Conservation (phyloP, 2,113 vertebrate species). For the Lycocorax pyrrhopterus region DNA sequence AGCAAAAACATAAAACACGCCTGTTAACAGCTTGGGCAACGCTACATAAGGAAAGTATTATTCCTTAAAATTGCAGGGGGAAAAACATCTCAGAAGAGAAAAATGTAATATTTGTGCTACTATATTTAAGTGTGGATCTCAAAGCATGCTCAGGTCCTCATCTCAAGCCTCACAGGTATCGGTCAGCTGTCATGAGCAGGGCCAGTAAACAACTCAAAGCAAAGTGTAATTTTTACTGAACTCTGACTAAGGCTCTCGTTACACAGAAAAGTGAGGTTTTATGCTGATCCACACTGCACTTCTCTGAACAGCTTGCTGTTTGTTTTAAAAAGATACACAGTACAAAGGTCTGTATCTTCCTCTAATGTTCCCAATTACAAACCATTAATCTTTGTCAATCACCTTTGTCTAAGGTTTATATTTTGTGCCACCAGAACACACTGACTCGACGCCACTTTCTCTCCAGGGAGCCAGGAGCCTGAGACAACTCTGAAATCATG, state of each 20-base stretch:
- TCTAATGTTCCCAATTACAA: background rate
- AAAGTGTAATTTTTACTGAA: background rate
- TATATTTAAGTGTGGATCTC: background rate
- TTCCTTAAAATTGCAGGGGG: background rate
- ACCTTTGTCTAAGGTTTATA: background rate
- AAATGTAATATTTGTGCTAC: background rate
- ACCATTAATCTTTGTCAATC: background rate
- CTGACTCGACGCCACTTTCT: background rate
- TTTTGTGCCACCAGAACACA: background rate
- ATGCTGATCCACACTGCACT: background rate
- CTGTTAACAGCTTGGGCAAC: background rate
- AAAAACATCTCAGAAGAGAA: background rate
- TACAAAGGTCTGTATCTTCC: background rate
- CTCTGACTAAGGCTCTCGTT: background rate
- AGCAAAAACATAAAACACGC: background rate
- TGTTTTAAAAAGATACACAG: background rate
- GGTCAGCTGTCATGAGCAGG: background rate
- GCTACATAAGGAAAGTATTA: background rate
- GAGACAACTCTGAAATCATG: background rate
- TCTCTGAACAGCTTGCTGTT: background rate
- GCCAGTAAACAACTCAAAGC: background rate
- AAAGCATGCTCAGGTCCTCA: background rate
- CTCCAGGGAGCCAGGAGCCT: background rate
- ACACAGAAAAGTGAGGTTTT: background rate
- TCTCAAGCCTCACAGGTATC: background rate